phyloP scores from a whole-genome alignment of 2,888 invertebrate species.

The Acheta domesticus region DNA sequence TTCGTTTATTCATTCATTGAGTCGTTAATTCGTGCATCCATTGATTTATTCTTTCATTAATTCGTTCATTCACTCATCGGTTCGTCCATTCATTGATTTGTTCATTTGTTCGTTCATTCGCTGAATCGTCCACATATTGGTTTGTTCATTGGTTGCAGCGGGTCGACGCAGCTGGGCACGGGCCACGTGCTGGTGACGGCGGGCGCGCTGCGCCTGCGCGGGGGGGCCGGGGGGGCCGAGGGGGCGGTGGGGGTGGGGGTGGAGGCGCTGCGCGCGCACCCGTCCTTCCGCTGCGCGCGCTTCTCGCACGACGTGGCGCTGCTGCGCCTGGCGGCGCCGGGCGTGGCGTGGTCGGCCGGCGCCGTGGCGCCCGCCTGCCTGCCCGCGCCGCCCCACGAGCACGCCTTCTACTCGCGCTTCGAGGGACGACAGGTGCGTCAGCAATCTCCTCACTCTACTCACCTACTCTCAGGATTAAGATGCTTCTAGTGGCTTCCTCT shows the following conservation, averaged over 20 bases:
- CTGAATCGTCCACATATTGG: too few species aligned
- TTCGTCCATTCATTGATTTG: too few species aligned
- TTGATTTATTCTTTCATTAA: too few species aligned
- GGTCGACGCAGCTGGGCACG: conserved; percentile 46
- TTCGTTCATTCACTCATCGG: too few species aligned
- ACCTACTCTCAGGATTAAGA: too few species aligned
- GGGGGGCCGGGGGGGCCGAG: conserved; percentile 64
- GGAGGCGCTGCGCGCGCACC: conserved; percentile 62
- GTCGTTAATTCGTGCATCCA: too few species aligned
- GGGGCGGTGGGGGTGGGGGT: conserved; percentile 50
- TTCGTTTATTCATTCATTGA: too few species aligned
- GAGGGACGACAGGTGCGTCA: not conserved
- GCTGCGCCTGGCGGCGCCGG: conserved; percentile 57
- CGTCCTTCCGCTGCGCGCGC: conserved; percentile 62
- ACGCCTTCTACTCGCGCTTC: conserved; percentile 23
- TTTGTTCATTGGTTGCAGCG: not conserved
- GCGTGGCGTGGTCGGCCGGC: conserved; percentile 49
- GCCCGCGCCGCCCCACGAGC: conserved; percentile 49
- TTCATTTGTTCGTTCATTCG: too few species aligned
- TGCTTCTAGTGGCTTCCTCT: too few species aligned
- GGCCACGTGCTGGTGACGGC: conserved; percentile 62
- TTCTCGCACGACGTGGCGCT: conserved; percentile 59
- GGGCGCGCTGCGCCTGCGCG: conserved; percentile 61
- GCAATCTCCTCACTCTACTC: too few species aligned
- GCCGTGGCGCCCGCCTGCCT: conserved; percentile 75